Percentiles rank a stretch among this genome's conserved stretches.
Conservation (phyloP, 2,113 vertebrate species). For the Archilochus colubris region DNA sequence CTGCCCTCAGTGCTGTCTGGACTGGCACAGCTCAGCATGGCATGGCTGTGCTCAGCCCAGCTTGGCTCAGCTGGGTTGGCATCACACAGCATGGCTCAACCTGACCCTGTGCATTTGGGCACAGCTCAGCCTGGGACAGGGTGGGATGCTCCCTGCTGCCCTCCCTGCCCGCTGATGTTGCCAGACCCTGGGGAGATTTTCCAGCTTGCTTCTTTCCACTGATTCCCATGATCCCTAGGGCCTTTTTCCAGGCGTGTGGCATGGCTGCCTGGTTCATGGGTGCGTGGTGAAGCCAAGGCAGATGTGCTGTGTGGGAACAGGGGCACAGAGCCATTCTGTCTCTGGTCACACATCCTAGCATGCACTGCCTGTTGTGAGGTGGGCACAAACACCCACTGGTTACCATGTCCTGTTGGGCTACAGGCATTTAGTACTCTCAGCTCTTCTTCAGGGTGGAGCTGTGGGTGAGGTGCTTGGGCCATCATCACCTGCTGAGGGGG, state of each 20-base stretch:
- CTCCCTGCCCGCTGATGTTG: neutral
- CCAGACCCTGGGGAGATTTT: conserved; percentile 32
- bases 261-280: neutral
- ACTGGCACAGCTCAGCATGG: neutral
- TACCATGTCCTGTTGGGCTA: fast-evolving
- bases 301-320: neutral
- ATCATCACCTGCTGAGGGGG: neutral
- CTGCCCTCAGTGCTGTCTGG: neutral
- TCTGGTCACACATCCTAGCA: neutral
- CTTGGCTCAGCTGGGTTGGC: neutral
- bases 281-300: fast-evolving
- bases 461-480: neutral
- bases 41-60: neutral
- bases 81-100: neutral
- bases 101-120: fast-evolving
- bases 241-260: neutral
- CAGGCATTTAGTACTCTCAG: neutral
- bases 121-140: neutral
- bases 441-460: neutral
- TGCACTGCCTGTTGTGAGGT: fast-evolving
- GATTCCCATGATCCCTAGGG: neutral
- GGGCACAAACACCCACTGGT: neutral
- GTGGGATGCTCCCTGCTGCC: neutral
- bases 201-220: neutral
- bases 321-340: fast-evolving